Percentiles rank a stretch among this genome's conserved stretches.
These are phyloP conservation scores for Dascillus cervinus DNA, from an alignment of 2,888 invertebrate species.

Conservation along the genomic window DNA sequence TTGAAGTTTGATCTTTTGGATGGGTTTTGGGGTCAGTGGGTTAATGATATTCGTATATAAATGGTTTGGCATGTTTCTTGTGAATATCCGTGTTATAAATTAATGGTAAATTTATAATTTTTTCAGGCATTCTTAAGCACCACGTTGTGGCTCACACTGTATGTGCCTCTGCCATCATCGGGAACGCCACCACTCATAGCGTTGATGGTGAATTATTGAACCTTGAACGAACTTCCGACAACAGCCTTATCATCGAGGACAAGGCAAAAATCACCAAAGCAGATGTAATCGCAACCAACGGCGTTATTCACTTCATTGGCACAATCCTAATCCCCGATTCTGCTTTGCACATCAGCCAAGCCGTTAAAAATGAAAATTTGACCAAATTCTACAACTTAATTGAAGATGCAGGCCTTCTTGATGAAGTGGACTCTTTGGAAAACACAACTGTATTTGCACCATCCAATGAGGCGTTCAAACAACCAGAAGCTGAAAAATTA, in stretches of 20 bases:
- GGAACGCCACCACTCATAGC: conserved; percentile 46
- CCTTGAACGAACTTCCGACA: conserved; percentile 44
- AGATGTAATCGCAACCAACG: conserved; percentile 63
- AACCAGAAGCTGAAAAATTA: conserved; percentile 37
- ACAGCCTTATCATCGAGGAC: conserved; percentile 50
- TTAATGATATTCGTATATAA: no score
- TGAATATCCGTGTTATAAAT: no score
- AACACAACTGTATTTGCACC: conserved; percentile 59
- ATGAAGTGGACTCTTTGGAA: conserved; percentile 49
- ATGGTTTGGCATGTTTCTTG: no score
- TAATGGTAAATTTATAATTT: neutral
- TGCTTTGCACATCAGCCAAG: conserved; percentile 36
- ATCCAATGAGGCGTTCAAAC: conserved; percentile 54
- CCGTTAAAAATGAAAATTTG: conserved; percentile 53
- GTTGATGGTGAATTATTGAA: conserved; percentile 44
- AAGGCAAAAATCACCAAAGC: conserved; percentile 49
- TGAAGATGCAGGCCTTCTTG: conserved; percentile 47
- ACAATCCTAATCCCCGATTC: conserved; percentile 57
- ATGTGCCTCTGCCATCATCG: conserved; percentile 55
- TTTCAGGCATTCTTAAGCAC: conserved; percentile 55
- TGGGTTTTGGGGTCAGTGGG: no score
- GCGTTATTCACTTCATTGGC: conserved; percentile 64
- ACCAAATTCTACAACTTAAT: conserved; percentile 51
- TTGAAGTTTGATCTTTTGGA: no score
- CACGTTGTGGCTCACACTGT: conserved; percentile 61